A percentile compares a stretch with the other conserved stretches of the same genome.
These are phyloP conservation scores for Catagonus wagneri DNA, from an alignment of 2,113 vertebrate species.

Conservation along the genomic window DNA sequence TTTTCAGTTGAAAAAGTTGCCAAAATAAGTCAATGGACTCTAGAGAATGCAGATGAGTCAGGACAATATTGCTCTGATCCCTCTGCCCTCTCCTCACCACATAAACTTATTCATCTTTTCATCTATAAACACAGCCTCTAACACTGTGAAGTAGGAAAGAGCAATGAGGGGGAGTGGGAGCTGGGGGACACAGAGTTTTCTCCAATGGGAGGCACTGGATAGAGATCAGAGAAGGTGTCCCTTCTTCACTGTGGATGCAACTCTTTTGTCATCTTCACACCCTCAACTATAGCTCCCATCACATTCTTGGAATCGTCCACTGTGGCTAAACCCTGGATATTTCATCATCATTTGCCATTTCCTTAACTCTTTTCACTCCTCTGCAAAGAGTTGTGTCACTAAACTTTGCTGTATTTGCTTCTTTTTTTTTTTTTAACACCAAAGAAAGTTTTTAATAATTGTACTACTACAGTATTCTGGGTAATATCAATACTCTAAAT, in stretches of 20 bases:
- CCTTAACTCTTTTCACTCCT: not conserved
- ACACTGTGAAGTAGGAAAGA: not conserved
- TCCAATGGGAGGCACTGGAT: not conserved
- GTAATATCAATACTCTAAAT: too few species aligned
- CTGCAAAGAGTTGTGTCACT: not conserved
- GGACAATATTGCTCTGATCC: not conserved
- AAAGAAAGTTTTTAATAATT: too few species aligned
- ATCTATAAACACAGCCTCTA: not conserved
- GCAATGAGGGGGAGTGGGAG: not conserved
- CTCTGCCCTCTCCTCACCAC: not conserved
- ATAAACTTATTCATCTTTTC: not conserved
- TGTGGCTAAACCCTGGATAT: not conserved
- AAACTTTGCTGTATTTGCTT: not conserved
- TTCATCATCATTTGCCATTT: not conserved
- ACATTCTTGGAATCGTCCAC: not conserved
- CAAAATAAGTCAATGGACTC: not conserved
- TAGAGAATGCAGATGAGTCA: not conserved
- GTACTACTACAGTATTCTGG: too few species aligned
- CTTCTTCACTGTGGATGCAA: not conserved
- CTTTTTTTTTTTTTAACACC: too few species aligned
- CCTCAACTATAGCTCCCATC: not conserved
- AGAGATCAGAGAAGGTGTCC: not conserved
- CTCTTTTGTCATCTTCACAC: not conserved
- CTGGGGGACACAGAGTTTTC: too few species aligned
- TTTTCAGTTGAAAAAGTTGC: not conserved